These are phyloP conservation scores for Crioceris asparagi DNA, from an alignment of 2,888 invertebrate genomes.

Conservation along the genomic window DNA sequence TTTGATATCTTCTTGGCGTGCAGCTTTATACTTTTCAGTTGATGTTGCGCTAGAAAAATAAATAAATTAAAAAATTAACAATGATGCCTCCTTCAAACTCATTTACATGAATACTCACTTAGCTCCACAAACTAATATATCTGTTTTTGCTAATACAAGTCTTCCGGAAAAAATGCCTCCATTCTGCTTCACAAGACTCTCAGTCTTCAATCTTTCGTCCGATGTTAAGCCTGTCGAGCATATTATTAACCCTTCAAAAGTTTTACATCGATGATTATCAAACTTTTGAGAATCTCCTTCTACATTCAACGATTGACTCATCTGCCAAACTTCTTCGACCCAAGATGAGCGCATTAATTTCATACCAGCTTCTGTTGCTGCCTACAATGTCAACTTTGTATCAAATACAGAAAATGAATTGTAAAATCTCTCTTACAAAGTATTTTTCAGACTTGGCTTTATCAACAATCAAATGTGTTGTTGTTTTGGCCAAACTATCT, in stretches of 20 bases:
- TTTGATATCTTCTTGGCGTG: constrained; percentile 39
- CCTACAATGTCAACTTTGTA: constrained; percentile 40
- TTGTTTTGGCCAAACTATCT: constrained; percentile 49
- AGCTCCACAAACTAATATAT: constrained; percentile 44
- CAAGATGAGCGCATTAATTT: constrained; percentile 69
- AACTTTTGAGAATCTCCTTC: constrained; percentile 56
- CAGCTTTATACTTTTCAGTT: constrained; percentile 60
- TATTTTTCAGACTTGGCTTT: constrained; percentile 69
- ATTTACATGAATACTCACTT: constrained; percentile 40
- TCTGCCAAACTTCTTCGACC: constrained; percentile 72
- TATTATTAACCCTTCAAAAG: constrained; percentile 68
- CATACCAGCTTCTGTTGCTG: constrained; percentile 55
- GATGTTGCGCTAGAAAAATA: constrained; percentile 37
- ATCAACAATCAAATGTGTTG: constrained; percentile 75
- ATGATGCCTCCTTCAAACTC: constrained; percentile 1
- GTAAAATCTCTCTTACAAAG: constrained; percentile 42
- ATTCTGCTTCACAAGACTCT: constrained; percentile 57
- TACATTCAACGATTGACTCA: constrained; percentile 50
- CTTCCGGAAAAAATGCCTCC: constrained; percentile 49
- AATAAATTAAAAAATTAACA: constrained; percentile 4
- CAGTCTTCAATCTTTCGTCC: constrained; percentile 52
- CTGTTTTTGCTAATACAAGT: constrained; percentile 43
- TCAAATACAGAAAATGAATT: constrained; percentile 5
- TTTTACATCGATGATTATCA: constrained; percentile 46
- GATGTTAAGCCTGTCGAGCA: constrained; percentile 64